Base-by-base conservation (phyloP, 2,888 invertebrate species). In the Panorpa germanica region DNA sequence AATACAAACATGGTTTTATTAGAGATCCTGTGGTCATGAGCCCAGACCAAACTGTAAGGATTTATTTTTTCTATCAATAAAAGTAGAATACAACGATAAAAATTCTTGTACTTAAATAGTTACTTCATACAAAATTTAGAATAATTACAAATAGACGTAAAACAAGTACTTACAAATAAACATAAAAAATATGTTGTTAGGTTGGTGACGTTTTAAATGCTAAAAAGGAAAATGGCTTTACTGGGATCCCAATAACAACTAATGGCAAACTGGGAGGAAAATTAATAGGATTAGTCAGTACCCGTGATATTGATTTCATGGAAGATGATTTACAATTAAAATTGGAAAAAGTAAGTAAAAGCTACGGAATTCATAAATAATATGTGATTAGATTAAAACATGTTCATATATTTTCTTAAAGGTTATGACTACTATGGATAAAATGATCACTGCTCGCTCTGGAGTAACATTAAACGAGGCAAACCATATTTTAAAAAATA, bases 1-100 rank as follows among this genome's bases (percentile, higher is more conserved):
- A 95, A 55, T 99, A 96, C 56, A 95, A 98, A 52, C 98, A 98
- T 53, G 98, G 98, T 5, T 98, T 98, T 49, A 98, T 98, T 44
- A 68, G 86, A 37, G 88, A 95, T 53, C 98, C 98, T 1, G 77
- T 93, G 8, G 93, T 95, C 28, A 68, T 98, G 57, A 77, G 82
- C n/a, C 88, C 91, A 1, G 59, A 65, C 9, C 70, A 91, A 46
- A 85, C 77, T 3, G 88, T 71, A 20, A 39, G 40, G 21, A 30
- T 19, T n/a, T n/a, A n/a, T n/a, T n/a, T 13, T 21, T 21, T 13
- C 14, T 21, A 17, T 20, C 5, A 8, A 6, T 16, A 17, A 16
- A 15, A 4, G 17, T 7, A n/a, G n/a, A n/a, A n/a, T n/a, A n/a
- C n/a, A n/a, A n/a, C n/a, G n/a, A n/a, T n/a, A n/a, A n/a, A n/a